Base-by-base conservation (phyloP, 2,113 vertebrate species). In the Zeus faber region DNA sequence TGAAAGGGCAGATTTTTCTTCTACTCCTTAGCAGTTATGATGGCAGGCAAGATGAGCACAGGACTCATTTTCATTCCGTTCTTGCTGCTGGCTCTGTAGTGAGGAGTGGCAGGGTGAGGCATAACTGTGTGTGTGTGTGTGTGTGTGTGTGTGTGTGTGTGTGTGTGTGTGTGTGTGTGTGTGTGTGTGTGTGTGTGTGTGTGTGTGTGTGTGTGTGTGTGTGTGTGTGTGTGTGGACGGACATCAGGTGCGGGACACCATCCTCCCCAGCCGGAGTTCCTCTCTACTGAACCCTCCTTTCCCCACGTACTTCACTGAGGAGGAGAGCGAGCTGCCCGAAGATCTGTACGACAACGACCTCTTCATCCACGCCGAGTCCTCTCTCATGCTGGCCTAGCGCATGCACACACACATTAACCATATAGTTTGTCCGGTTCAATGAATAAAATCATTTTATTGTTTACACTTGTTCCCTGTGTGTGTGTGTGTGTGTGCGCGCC, bases 271-370 rank as follows among this genome's bases (percentile, higher is more conserved):
- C 13, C 85, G 84, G 60, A 79, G 59, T 17, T 70, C 88, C 53
- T 70, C 79, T 2, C 72, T 87, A 71, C 85, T 85, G 76, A 86
- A 73, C 29, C 90, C 91, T 6, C 96, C 94, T 0, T 98, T 98
- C 67, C 97, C 97, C 31, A 98, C 95, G 0, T 98, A 88, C 78
- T 98, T 98, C 72, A 88, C 89, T 35, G 95, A 98, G 67, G 92
- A 91, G 47, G 92, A 95, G 0, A 89, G 91, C 25, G 57, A 93
- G 7, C 88, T 98, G 2, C 89, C 92, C 1, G 96, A 98, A 77
- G 94, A 99, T 63, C 72, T 98, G 54, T 98, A 89, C 1, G 93
- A 93, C 9, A 80, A 93, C 0, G 66, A 90, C 10, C 20, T 98
- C 70, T 97, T 92, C 55, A 80, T 93, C 73, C 93, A 92, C 76